phyloP scores from a whole-genome alignment of 1,140 invertebrate genomes.

The Brachionus angularis region DNA sequence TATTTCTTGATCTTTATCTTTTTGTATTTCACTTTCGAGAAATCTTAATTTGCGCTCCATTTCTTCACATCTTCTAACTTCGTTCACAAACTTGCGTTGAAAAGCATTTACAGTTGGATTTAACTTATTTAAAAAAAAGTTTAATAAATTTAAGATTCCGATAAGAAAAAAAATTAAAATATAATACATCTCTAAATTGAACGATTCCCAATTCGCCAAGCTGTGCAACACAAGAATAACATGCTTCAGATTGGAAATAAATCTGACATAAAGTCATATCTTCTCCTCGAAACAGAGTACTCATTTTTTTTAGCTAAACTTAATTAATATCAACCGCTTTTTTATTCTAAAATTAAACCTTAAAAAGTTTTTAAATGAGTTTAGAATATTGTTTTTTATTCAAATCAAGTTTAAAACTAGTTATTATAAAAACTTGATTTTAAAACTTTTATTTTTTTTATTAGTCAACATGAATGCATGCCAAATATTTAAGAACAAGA shows the following conservation, averaged over 20 bases:
- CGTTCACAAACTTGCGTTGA: constrained; percentile 63
- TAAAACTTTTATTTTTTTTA: too few relatives aligned
- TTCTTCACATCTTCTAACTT: constrained; percentile 59
- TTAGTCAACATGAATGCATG: too few relatives aligned
- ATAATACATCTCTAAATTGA: constrained; percentile 58
- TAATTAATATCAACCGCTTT: too few relatives aligned
- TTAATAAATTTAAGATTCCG: neutral
- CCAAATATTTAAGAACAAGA: too few relatives aligned
- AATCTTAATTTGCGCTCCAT: constrained; percentile 64
- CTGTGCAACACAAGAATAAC: constrained; percentile 57
- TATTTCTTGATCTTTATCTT: constrained; percentile 73
- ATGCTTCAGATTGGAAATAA: constrained; percentile 57
- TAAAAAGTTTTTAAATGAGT: too few relatives aligned
- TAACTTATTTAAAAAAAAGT: constrained; percentile 1
- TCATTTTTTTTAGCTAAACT: constrained; percentile 51
- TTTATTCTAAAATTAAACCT: too few relatives aligned
- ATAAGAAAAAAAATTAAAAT: neutral
- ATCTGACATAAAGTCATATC: constrained; percentile 60
- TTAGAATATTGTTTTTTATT: too few relatives aligned
- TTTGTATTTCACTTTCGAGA: constrained; percentile 80
- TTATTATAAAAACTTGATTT: too few relatives aligned
- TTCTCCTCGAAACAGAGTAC: constrained; percentile 58
- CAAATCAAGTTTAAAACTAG: too few relatives aligned
- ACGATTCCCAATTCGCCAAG: constrained; percentile 58
- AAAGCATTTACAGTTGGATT: constrained; percentile 60